Conservation (phyloP, 1,140 invertebrate genomes). For the Magallana gigas region DNA sequence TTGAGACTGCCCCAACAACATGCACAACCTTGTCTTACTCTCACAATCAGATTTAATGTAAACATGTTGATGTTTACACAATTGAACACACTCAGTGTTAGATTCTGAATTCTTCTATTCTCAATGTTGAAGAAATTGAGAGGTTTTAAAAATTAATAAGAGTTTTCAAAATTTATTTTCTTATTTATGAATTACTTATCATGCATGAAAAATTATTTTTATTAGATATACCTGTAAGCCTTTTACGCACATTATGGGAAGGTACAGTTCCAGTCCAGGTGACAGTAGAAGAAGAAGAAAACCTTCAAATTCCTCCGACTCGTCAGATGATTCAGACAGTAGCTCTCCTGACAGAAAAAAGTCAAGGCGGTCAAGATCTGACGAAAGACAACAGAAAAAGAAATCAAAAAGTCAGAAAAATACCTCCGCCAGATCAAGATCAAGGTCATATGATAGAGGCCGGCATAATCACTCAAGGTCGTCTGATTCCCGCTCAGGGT, state of each 20-base stretch:
- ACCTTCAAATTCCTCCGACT: neutral
- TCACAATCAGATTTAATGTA: too few relatives aligned
- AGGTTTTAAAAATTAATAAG: too few relatives aligned
- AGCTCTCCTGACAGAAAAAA: neutral
- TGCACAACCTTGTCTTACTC: too few relatives aligned
- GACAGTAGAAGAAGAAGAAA: neutral
- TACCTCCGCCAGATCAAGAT: neutral
- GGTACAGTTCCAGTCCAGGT: neutral
- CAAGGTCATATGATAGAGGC: constrained; percentile 9
- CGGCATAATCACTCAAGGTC: neutral
- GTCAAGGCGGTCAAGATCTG: neutral
- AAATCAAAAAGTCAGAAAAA: neutral
- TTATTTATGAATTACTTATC: neutral
- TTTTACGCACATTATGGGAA: neutral
- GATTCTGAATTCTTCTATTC: too few relatives aligned
- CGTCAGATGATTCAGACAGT: neutral
- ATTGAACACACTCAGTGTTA: too few relatives aligned
- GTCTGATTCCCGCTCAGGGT: neutral
- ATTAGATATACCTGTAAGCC: too few relatives aligned
- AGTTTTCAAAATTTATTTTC: too few relatives aligned
- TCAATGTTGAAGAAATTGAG: too few relatives aligned
- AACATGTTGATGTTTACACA: too few relatives aligned
- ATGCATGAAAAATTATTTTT: too few relatives aligned
- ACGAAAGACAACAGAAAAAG: neutral
- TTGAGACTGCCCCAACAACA: too few relatives aligned